Evolutionary conservation across 2,113 vertebrate genomes (phyloP), one percentile per base, ranked within the genome.

Genomic region (Climacteris rufus): DNA sequence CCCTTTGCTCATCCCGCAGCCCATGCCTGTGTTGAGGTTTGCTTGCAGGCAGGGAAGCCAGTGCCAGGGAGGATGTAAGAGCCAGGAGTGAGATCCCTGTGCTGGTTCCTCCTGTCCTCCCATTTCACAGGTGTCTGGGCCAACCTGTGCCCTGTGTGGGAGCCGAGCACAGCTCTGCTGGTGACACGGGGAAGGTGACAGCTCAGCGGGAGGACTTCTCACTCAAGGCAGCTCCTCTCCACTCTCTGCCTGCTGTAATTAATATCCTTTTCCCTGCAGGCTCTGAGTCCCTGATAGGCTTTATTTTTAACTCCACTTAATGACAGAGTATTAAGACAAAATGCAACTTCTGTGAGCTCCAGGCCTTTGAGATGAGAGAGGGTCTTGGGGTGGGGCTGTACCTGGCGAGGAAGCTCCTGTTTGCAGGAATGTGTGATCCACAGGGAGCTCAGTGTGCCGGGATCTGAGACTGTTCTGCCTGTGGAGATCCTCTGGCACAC

Each of bases 281-380:
- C 93, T 89, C 54, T n/a, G 61, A 90, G 87, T 33, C 61, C 94
- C 94, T 95, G 95, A 94, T 93, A 92, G 84, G 89, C 94, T 96
- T 96, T 97, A 96, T 97, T 97, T 96, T 97, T 96, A 96, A 94
- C 91, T 96, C 92, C 87, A 91, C 87, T 96, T 96, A 97, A 97
- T 96, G 90, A 90, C 89, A 93, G 89, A 77, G 96, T 94, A 93
- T 94, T 95, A 96, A 96, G 92, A 88, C 59, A 88, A 96, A 97
- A 97, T 77, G 75, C 90, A 90, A 87, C 79, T 97, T 95, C 28
- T 23, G 92, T 70, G 87, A 80, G 84, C 83, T 94, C 72, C 72
- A 77, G 92, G 77, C 70, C 74, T 53, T 22, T 53, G 72, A 75
- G 89, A 87, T 89, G 92, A 7, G 4, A 37, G 80, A 30, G 71